A percentile compares a stretch with the other conserved stretches of the same genome.
phyloP scores from a whole-genome alignment of 92 coral and sea anemone genomes.

The Ricordea florida region DNA sequence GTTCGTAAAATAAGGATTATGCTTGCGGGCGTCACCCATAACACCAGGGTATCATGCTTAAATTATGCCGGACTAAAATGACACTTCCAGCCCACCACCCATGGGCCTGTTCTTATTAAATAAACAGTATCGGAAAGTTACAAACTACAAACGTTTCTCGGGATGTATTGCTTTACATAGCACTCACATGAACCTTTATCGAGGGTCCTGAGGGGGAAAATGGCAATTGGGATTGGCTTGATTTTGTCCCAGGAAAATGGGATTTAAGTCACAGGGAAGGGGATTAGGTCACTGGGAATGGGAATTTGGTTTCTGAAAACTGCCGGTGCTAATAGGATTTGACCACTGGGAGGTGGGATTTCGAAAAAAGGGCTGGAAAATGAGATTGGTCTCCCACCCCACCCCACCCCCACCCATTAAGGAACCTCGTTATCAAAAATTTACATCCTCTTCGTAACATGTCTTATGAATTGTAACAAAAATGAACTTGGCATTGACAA shows the following conservation, averaged over 20 bases:
- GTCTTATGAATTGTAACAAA: background rate
- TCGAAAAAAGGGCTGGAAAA: no score
- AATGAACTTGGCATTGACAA: constrained; percentile 1
- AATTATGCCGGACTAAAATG: background rate
- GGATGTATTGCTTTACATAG: background rate
- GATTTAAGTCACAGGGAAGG: no score
- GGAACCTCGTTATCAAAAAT: no score
- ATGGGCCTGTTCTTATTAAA: background rate
- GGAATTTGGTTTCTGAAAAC: no score
- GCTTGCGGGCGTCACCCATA: background rate
- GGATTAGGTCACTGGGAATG: no score
- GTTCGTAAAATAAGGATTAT: background rate
- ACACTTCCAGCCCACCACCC: background rate
- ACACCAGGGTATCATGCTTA: background rate
- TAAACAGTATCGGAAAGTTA: background rate
- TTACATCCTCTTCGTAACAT: background rate
- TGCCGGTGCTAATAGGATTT: no score
- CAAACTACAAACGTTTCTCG: constrained; percentile 1
- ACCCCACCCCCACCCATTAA: no score
- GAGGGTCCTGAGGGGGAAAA: no score
- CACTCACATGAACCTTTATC: constrained; percentile 4
- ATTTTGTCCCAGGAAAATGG: no score
- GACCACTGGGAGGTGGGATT: no score
- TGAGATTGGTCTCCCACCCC: no score
- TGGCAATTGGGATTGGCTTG: no score